Base-by-base conservation (phyloP, 2,113 vertebrate species). In the Xiphophorus hellerii region DNA sequence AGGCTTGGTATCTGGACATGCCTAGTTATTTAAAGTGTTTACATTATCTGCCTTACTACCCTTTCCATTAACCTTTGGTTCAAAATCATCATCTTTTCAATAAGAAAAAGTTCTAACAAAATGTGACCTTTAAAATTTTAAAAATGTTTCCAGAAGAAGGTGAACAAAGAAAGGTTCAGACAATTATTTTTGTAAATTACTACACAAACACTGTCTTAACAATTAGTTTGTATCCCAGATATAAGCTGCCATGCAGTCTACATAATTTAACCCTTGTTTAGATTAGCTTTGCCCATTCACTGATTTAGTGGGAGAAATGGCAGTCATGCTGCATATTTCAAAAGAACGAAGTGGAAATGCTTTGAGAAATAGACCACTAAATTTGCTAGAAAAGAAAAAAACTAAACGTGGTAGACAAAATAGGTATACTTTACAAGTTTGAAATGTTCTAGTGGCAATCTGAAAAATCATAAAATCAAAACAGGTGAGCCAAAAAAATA, bases 261-360 rank as follows among this genome's bases (percentile, higher is more conserved):
- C 83, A 90, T 86, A 80, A 91, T 89, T 90, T 74, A 89, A 83
- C 74, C 67, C 61, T 72, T 80, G 64, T 88, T 90, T 82, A 88
- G 83, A 87, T 90, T 73, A 78, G 87, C 71, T 88, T 79, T 87
- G 83, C 90, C 86, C 81, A 88, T 74, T 73, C 73, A 74, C 44
- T 85, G 89, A 92, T 88, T 87, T 60, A 48, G 64, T 48, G 71
- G 71, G 72, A 87, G 69, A 76, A 77, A 75, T 68, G 76, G 83
- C 79, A 44, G 62, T 58, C 75, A 87, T 89, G 42, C 80, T 89
- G 42, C 80, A 92, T 88, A 90, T 91, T 92, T 92, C 37, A 92
- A 65, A 64, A 87, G 48, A 71, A 54, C 42, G 64, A 20, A n/a
- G 20, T 39, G 44, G 54, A n/a, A 71, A 69, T 65, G 31, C 76